Evolutionary conservation across 2,797 vertebrate genomes (phyloP).

Genomic region (Spinus olivaceus): DNA sequence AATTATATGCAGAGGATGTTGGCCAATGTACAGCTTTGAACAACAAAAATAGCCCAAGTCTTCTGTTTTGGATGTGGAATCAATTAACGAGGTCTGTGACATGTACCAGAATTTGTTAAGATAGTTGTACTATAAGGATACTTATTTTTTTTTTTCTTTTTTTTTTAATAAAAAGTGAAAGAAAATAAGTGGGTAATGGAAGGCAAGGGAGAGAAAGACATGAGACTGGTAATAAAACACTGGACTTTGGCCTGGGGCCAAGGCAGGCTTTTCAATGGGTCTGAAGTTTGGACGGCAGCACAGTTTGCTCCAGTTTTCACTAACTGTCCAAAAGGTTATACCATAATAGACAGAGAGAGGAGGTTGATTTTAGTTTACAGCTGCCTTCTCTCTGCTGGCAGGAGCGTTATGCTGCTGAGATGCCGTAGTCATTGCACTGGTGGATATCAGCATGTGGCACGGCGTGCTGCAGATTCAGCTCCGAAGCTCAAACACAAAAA

Average conservation of each 20-base stretch:
- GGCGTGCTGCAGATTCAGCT: neutral
- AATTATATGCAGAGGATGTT: conserved; percentile 56
- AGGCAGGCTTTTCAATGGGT: conserved; percentile 20
- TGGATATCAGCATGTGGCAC: neutral
- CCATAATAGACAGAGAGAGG: neutral
- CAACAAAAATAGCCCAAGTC: conserved; percentile 54
- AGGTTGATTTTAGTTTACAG: conserved; percentile 23
- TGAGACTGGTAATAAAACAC: conserved; percentile 25
- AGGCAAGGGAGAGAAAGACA: conserved; percentile 1
- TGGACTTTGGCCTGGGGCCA: conserved; percentile 21
- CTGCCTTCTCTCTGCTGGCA: conserved; percentile 18
- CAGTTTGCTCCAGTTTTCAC: conserved; percentile 14
- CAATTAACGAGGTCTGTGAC: conserved; percentile 47
- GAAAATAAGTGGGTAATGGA: conserved; percentile 28
- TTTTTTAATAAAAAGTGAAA: neutral
- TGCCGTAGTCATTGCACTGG: neutral
- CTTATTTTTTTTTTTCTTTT: neutral
- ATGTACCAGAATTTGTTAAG: neutral
- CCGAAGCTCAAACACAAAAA: neutral
- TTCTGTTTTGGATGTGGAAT: conserved; percentile 56
- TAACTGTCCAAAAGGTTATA: conserved; percentile 16
- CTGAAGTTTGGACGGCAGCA: conserved; percentile 32
- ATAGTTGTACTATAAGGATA: conserved; percentile 4
- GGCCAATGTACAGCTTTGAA: conserved; percentile 38
- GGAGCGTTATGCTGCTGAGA: neutral